phyloP scores from a whole-genome alignment of 2,113 vertebrate species.

The Tinamus guttatus region DNA sequence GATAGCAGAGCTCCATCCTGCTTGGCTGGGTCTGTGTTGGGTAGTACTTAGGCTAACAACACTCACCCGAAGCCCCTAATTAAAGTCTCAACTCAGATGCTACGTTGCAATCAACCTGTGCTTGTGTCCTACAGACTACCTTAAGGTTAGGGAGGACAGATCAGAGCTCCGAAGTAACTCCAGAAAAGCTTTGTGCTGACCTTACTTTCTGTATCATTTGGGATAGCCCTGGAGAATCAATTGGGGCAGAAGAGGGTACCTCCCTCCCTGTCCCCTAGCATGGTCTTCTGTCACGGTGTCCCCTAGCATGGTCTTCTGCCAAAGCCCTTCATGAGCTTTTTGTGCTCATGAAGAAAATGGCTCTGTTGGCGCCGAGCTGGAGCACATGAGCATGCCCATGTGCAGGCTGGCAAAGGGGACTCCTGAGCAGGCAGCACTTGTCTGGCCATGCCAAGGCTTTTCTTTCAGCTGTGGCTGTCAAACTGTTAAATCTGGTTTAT shows the following conservation, averaged over 20 bases:
- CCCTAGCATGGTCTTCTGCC: neutral
- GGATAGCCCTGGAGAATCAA: neutral
- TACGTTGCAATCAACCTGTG: neutral
- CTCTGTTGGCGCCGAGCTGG: neutral
- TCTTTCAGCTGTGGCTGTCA: neutral
- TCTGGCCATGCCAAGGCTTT: neutral
- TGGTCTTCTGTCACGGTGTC: too few species aligned
- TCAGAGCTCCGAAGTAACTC: neutral
- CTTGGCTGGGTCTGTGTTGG: neutral
- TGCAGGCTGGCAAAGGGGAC: neutral
- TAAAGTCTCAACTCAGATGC: fast-evolving
- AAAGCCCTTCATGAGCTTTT: neutral
- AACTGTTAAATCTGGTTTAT: neutral
- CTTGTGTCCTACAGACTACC: fast-evolving
- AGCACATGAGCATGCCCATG: neutral
- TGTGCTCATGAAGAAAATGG: neutral
- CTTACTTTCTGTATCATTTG: neutral
- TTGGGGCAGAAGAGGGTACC: neutral
- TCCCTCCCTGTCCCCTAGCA: neutral
- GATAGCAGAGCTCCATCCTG: neutral
- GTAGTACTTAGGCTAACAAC: neutral
- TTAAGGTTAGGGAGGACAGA: fast-evolving
- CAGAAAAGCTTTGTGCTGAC: fast-evolving
- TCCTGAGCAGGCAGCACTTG: neutral
- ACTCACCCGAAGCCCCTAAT: neutral